Evolutionary conservation across 2,888 invertebrate species (phyloP).

Genomic region (Poecilus cupreus): DNA sequence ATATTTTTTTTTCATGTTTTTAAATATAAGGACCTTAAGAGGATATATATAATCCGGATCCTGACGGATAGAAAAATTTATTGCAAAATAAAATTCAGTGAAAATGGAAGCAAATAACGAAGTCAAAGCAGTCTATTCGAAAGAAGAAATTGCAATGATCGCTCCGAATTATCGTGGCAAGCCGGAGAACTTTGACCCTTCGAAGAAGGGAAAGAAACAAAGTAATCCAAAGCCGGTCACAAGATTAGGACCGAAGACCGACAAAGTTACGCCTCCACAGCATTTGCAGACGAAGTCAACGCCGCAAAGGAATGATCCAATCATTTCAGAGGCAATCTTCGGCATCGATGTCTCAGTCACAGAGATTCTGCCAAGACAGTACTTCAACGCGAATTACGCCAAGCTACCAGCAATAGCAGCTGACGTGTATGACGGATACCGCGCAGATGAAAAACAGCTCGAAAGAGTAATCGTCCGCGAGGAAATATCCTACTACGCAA

Average conservation of each 20-base stretch:
- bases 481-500: constrained; percentile 64
- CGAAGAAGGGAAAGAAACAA: constrained; percentile 47
- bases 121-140: constrained; percentile 47
- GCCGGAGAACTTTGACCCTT: constrained; percentile 60
- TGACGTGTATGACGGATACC: constrained; percentile 63
- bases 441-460: constrained; percentile 63
- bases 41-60: not conserved
- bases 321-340: constrained; percentile 64
- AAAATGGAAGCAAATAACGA: constrained; percentile 7
- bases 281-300: constrained; percentile 34
- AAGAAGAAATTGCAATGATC: constrained; percentile 58
- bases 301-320: constrained; percentile 58
- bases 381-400: constrained; percentile 61
- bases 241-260: not conserved
- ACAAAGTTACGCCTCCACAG: constrained; percentile 11
- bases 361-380: constrained; percentile 63
- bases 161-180: constrained; percentile 62
- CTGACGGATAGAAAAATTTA: not conserved
- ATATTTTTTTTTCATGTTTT: no score
- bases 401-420: constrained; percentile 62
- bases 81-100: not conserved
- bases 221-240: not conserved
- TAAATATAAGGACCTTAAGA: no score
- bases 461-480: constrained; percentile 63
- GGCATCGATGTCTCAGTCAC: constrained; percentile 63